A percentile compares a stretch with the other conserved stretches of the same genome.
These are phyloP conservation scores for Palythoa caribaeorum DNA, from an alignment of 92 coral and sea anemone genomes.

Conservation along the genomic window DNA sequence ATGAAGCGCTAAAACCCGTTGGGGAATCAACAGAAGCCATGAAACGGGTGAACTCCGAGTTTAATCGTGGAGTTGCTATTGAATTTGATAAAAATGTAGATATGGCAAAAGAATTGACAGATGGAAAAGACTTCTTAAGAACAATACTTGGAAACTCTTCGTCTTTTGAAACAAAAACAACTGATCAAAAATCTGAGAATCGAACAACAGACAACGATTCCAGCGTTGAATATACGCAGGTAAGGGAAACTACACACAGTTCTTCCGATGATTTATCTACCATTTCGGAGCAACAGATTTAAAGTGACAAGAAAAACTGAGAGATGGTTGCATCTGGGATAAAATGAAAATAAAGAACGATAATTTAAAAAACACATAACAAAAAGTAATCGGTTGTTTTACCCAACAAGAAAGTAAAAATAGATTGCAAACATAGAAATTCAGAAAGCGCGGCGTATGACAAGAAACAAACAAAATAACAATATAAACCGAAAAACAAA, in stretches of 20 bases:
- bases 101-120: conserved; percentile 19
- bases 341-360: neutral
- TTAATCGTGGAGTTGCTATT: neutral
- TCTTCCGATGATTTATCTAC: neutral
- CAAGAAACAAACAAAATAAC: neutral
- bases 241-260: neutral
- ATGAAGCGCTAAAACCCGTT: conserved; percentile 15
- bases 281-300: neutral
- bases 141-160: neutral
- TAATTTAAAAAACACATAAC: no score
- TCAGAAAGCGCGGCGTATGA: no score
- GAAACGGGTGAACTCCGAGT: conserved; percentile 38
- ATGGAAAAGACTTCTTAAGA: conserved; percentile 17
- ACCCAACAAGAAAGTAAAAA: no score
- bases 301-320: neutral
- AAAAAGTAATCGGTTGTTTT: no score
- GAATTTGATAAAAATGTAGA: conserved; percentile 27
- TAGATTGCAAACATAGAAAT: no score
- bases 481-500: neutral
- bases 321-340: neutral
- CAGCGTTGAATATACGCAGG: neutral
- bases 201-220: neutral
- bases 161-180: neutral
- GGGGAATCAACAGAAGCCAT: conserved; percentile 31
- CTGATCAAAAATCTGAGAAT: neutral